Conservation (phyloP, 2,888 invertebrate species). For the Cancer borealis region DNA sequence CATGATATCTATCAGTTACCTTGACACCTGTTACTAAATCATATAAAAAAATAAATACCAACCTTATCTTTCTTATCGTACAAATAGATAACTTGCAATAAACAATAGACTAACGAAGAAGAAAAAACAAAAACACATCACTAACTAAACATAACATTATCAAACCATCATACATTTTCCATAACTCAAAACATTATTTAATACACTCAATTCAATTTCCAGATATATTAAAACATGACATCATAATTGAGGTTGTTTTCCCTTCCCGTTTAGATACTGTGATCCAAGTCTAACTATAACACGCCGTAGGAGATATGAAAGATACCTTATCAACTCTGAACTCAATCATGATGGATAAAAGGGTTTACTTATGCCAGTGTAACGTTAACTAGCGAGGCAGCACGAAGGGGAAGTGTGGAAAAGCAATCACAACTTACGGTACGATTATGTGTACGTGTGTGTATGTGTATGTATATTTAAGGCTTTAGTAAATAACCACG, state of each 20-base stretch:
- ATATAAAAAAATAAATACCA: not conserved
- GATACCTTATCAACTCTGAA: not conserved
- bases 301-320: not conserved
- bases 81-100: too few species aligned
- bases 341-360: not conserved
- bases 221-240: not conserved
- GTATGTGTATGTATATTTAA: not conserved
- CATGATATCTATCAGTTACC: not conserved
- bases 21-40: not conserved
- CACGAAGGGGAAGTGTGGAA: not conserved
- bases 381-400: not conserved
- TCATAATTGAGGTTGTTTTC: not conserved
- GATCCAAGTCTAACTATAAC: not conserved
- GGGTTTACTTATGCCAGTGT: not conserved
- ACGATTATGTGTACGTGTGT: not conserved
- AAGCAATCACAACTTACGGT: not conserved
- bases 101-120: too few species aligned
- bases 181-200: too few species aligned
- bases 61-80: not conserved
- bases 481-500: not conserved
- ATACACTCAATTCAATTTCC: too few species aligned
- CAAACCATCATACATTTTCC: not conserved
- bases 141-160: not conserved
- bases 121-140: too few species aligned
- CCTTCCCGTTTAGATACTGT: not conserved